These are phyloP conservation scores for Corydoras maculifer DNA, from an alignment of 2,113 vertebrate species.

Conservation along the genomic window DNA sequence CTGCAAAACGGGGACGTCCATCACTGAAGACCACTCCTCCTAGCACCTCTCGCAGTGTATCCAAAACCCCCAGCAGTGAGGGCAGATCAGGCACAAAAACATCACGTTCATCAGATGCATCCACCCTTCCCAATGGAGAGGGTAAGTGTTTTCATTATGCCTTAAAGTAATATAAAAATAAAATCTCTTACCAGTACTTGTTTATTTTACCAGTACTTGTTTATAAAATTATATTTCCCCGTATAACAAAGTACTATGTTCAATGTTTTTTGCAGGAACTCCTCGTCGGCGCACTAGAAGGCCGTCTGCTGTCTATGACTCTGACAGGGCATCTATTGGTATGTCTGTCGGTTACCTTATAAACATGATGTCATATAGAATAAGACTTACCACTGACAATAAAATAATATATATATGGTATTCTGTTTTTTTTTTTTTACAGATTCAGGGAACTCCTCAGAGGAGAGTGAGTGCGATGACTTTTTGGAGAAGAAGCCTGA, in stretches of 20 bases:
- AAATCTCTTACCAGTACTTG: too few species aligned
- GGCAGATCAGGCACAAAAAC: conserved; percentile 67
- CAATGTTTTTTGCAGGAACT: conserved; percentile 51
- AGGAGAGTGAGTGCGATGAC: conserved; percentile 63
- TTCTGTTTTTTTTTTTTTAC: conserved; percentile 47
- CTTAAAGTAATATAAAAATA: too few species aligned
- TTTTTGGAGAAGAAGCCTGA: conserved; percentile 34
- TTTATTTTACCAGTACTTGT: too few species aligned
- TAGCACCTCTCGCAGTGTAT: conserved; percentile 63
- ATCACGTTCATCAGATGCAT: conserved; percentile 52
- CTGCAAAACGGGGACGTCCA: conserved; percentile 80
- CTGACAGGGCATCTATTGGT: conserved; percentile 70
- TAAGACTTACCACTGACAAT: too few species aligned
- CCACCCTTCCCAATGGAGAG: conserved; percentile 68
- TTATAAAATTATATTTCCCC: too few species aligned
- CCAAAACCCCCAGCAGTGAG: conserved; percentile 75
- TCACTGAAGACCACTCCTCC: conserved; percentile 79
- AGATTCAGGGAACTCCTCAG: conserved; percentile 60
- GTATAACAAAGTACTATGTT: too few species aligned
- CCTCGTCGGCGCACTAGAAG: conserved; percentile 67
- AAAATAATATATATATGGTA: too few species aligned
- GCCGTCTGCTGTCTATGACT: conserved; percentile 74
- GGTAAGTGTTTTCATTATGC: conserved; percentile 47
- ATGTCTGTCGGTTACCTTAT: conserved; percentile 21
- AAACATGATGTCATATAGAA: too few species aligned